phyloP scores from a whole-genome alignment of 2,113 vertebrate genomes.

The Pterocles burchelli region DNA sequence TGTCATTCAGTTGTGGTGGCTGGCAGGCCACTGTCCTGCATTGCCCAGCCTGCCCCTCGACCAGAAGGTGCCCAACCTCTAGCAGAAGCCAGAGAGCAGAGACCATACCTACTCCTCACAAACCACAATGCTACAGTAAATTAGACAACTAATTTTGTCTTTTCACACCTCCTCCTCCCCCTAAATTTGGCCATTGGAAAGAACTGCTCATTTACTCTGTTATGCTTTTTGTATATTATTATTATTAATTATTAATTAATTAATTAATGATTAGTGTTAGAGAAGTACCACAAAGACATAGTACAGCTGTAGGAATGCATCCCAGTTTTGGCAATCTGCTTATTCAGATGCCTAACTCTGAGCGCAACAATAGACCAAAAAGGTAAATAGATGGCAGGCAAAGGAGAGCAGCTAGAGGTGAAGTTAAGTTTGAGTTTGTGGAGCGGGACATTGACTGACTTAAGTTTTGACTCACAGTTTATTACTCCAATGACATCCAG shows the following conservation, averaged over 20 bases:
- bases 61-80: not conserved
- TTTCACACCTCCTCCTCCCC: not conserved
- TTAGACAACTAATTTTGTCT: not conserved
- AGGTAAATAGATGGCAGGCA: not conserved
- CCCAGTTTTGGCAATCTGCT: not conserved
- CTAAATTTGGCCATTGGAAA: not conserved
- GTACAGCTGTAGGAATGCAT: not conserved
- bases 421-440: not conserved
- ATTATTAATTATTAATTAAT: not conserved
- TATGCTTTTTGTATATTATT: not conserved
- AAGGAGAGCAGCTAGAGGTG: not conserved
- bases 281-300: not conserved
- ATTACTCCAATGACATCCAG: not conserved
- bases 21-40: not conserved
- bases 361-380: not conserved
- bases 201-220: not conserved
- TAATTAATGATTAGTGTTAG: not conserved
- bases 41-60: not conserved
- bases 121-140: fast-evolving
- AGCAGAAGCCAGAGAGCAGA: not conserved
- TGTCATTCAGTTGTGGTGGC: not conserved
- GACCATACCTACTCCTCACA: not conserved
- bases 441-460: not conserved
- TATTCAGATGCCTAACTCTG: not conserved
- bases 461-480: not conserved